Evolutionary conservation across 2,797 vertebrate species (phyloP), one percentile per base, ranked within the genome.

Genomic region (Halcyon smyrnensis): DNA sequence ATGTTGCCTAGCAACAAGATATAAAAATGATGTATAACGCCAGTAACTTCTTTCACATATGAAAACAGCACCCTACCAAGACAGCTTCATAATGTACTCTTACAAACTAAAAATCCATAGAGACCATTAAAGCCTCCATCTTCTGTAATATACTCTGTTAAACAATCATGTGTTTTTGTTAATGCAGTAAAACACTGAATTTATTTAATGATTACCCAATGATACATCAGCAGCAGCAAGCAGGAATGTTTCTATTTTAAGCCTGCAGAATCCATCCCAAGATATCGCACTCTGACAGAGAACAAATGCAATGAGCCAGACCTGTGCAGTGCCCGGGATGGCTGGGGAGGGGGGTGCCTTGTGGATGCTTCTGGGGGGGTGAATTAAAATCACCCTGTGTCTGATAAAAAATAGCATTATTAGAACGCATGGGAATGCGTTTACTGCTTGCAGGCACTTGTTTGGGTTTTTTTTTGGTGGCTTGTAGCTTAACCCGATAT

Each of bases 1-100:
- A 97, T 90, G 98, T 98, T 98, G 97, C 98, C 96, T 98, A 98
- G 98, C 98, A 98, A 98, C 97, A 93, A 96, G 96, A 97, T 97
- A 98, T 98, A 97, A 98, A 98, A 98, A 98, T 98, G 97, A 98
- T 97, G 94, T 96, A 97, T 97, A 96, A 96, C 50, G 71, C 97
- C 91, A 96, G 96, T 96, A 97, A 98, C 97, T 98, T 98, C 94
- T 97, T 97, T 97, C 97, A 98, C 87, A 88, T 97, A 97, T 94
- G 96, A 97, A 97, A 98, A 97, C 97, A 97, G 96, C 92, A 94
- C 95, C 96, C 97, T 97, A 98, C 96, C 93, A 97, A 97, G 90
- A 94, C 96, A 97, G 91, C 95, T 95, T 95, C 93, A 89, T 97
- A 97, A 96, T 96, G 89, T 86, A 95, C 96, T 96, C 96, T 97